Conservation (phyloP, 2,797 vertebrate species). For the Myripristis murdjan region DNA sequence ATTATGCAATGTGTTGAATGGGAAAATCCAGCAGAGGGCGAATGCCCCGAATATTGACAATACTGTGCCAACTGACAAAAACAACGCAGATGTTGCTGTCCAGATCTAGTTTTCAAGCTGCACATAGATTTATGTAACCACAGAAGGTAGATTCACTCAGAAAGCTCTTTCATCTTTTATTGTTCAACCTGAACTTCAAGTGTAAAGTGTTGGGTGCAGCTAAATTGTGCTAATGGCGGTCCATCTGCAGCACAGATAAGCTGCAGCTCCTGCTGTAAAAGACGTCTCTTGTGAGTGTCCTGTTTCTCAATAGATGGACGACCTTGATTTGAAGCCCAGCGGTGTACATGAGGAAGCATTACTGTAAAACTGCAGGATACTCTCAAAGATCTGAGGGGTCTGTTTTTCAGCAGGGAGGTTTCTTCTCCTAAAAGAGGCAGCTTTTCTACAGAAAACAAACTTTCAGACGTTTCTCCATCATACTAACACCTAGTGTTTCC, state of each 20-base stretch:
- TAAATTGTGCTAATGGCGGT: not conserved
- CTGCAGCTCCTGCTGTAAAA: not conserved
- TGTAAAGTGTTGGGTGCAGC: slow-evolving; percentile 11
- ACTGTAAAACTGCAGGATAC: not conserved
- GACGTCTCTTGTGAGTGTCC: not conserved
- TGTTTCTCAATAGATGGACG: fast-evolving
- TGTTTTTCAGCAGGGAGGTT: too few relatives aligned
- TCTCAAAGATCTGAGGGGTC: not conserved
- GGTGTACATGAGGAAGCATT: too few relatives aligned
- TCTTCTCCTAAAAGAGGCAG: too few relatives aligned
- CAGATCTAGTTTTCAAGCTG: slow-evolving; percentile 25
- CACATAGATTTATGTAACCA: not conserved
- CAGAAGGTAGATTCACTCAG: not conserved
- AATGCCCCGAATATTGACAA: not conserved
- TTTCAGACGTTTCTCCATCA: too few relatives aligned
- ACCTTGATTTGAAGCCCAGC: too few relatives aligned
- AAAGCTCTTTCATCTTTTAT: not conserved
- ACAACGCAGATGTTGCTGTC: not conserved
- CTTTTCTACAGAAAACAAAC: too few relatives aligned
- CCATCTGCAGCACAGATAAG: slow-evolving; percentile 3
- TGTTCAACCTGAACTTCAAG: slow-evolving; percentile 12
- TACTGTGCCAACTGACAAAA: not conserved
- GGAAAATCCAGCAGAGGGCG: not conserved
- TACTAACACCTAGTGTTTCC: too few relatives aligned
- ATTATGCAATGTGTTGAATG: slow-evolving; percentile 5